phyloP scores from a whole-genome alignment of 2,113 vertebrate species.

The Herpailurus yagouaroundi region DNA sequence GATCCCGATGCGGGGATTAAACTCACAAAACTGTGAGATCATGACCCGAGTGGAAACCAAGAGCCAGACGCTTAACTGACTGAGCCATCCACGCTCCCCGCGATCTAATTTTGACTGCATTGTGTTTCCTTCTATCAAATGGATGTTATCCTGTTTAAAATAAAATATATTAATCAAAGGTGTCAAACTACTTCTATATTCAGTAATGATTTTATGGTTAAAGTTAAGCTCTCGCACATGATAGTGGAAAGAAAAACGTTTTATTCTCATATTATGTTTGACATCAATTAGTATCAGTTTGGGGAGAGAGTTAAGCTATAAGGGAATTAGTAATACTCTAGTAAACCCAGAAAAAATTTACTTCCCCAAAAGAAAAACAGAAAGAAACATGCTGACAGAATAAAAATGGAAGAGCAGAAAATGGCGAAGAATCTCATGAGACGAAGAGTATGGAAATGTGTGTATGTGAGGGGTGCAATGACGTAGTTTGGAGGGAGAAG shows the following conservation, averaged over 20 bases:
- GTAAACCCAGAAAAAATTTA: background rate
- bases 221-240: background rate
- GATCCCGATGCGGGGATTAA: too few species aligned
- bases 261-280: background rate
- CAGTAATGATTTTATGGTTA: background rate
- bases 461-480: rapidly evolving
- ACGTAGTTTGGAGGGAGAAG: background rate
- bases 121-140: background rate
- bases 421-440: background rate
- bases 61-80: too few species aligned
- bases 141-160: background rate
- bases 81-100: too few species aligned
- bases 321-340: background rate
- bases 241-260: background rate
- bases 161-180: background rate
- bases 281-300: background rate
- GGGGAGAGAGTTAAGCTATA: background rate
- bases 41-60: too few species aligned
- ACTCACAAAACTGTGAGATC: too few species aligned
- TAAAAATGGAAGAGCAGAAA: background rate
- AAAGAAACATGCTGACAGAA: background rate
- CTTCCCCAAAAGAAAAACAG: background rate
- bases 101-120: background rate
- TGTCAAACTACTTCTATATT: background rate
- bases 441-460: rapidly evolving